Conservation (phyloP, 2,797 vertebrate genomes). For the Aselliscus stoliczkanus region DNA sequence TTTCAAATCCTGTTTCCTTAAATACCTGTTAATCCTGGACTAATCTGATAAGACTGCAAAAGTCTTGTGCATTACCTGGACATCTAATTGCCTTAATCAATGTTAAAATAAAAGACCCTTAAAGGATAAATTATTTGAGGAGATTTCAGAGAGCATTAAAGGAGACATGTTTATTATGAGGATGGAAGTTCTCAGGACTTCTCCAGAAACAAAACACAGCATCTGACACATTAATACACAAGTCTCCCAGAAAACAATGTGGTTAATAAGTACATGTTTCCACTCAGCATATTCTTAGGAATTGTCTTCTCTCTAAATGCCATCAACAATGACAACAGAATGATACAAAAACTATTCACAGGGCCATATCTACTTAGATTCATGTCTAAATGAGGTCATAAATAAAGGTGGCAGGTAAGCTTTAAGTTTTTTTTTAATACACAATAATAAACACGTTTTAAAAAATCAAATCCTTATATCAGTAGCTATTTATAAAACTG, state of each 20-base stretch:
- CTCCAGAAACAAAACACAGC: background rate
- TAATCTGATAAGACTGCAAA: conserved; percentile 6
- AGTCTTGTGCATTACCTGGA: background rate
- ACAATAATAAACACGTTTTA: background rate
- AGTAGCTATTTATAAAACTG: background rate
- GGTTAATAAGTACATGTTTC: background rate
- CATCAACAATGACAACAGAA: background rate
- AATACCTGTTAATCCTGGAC: background rate
- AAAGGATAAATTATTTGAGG: background rate
- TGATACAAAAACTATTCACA: background rate
- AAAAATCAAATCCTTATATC: background rate
- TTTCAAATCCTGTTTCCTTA: conserved; percentile 11
- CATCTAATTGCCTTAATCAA: background rate
- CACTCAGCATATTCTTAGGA: background rate
- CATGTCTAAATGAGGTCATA: background rate
- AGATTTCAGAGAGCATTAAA: background rate
- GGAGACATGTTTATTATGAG: background rate
- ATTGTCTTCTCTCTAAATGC: background rate
- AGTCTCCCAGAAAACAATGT: background rate
- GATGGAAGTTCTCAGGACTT: background rate
- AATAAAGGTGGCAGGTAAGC: background rate
- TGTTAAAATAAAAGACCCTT: background rate
- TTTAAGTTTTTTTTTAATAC: background rate
- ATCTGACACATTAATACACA: background rate
- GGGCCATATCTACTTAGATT: background rate